Base-by-base conservation (phyloP, 2,888 invertebrate genomes). In the Neria commutata region DNA sequence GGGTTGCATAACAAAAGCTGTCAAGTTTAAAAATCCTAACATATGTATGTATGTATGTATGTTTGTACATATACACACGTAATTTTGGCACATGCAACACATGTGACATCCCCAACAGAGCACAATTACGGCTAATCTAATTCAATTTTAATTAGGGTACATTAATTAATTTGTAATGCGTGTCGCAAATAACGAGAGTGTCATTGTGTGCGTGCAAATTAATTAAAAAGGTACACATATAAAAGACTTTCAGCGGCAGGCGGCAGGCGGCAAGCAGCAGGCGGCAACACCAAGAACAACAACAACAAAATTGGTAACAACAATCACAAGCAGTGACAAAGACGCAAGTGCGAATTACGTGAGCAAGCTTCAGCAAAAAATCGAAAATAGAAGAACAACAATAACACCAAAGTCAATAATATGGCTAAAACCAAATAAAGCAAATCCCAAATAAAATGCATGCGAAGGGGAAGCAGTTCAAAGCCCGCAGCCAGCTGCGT, bases 71-170 rank as follows among this genome's bases (percentile, higher is more conserved):
- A 37, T 3, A 37, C 37, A 37, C 6, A 37, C 37, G 37, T 4
- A 37, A n/a, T n/a, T n/a, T n/a, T n/a, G n/a, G n/a, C 37, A 37
- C n/a, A 14, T 37, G 37, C 37, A n/a, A 37, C 37, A 37, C 37
- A 37, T 37, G n/a, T n/a, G 37, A n/a, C 19, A 42, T 17, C 6
- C 42, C 19, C 61, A 67, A 64, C 57, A n/a, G n/a, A n/a, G n/a
- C n/a, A 66, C 68, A 74, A 74, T 72, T 74, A 73, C 69, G 71
- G 60, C 61, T n/a, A n/a, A n/a, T n/a, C 67, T 66, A 74, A 72
- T 72, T 72, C 68, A 68, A 48, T 60, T 70, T 74, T 71, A 68
- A 71, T 74, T 69, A 74, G 68, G 67, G 70, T 64, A 66, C 62
- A 63, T 60, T 72, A 73, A 72, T 72, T 73, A 64, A 72, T 71